Percentiles rank a stretch among this genome's conserved stretches.
Conservation (phyloP, 2,113 vertebrate genomes). For the Thamnaconus septentrionalis region DNA sequence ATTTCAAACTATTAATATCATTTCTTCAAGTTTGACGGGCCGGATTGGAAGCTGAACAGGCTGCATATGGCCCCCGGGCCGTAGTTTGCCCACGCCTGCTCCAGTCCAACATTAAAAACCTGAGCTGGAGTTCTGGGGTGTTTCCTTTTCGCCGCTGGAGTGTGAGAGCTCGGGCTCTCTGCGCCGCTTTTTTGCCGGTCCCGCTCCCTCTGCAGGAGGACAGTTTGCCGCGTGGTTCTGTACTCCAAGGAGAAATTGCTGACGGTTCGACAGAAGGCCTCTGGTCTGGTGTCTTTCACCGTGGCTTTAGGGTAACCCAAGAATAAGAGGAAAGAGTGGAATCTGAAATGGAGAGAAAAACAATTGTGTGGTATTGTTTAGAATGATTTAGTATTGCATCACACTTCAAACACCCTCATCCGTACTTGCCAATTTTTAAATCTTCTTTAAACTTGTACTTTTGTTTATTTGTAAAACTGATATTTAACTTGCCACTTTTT, state of each 20-base stretch:
- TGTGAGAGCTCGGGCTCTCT: conserved; percentile 7
- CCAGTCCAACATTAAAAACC: conserved; percentile 6
- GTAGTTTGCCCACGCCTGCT: too few relatives aligned
- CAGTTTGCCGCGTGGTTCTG: conserved; percentile 52
- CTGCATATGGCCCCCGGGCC: too few relatives aligned
- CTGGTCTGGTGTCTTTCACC: conserved; percentile 65
- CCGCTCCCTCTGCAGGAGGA: conserved; percentile 69
- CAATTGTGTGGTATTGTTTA: too few relatives aligned
- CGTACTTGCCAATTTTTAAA: too few relatives aligned
- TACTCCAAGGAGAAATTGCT: conserved; percentile 81
- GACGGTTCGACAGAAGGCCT: conserved; percentile 76
- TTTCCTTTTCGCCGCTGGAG: conserved; percentile 32
- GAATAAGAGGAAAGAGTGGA: conserved; percentile 80
- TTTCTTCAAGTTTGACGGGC: too few relatives aligned
- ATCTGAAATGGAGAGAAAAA: conserved; percentile 51
- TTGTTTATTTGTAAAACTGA: too few relatives aligned
- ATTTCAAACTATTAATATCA: too few relatives aligned
- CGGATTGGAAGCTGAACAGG: too few relatives aligned
- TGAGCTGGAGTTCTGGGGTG: conserved; percentile 15
- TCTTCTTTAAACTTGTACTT: too few relatives aligned
- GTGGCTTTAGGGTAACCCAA: conserved; percentile 73
- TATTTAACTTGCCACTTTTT: too few relatives aligned
- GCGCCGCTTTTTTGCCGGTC: conserved; percentile 37
- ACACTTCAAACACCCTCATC: too few relatives aligned
- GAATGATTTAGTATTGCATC: too few relatives aligned